A percentile compares a stretch with the other conserved stretches of the same genome.
Conservation (phyloP, 2,888 invertebrate genomes). For the Tetropium fuscum region DNA sequence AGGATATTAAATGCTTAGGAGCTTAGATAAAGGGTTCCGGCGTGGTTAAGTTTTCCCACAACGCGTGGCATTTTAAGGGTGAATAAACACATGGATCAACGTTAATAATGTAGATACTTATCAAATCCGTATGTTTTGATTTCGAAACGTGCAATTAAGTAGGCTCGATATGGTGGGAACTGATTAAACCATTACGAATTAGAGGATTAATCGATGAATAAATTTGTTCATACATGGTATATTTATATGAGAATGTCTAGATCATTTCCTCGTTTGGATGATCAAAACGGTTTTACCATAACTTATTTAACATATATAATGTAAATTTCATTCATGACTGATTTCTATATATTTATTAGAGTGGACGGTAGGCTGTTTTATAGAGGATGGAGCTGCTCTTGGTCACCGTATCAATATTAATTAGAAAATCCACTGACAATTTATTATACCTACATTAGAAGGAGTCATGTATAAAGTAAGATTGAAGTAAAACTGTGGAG, state of each 20-base stretch:
- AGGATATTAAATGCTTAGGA: slow-evolving; percentile 34
- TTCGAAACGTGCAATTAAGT: slow-evolving; percentile 38
- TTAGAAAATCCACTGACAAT: slow-evolving; percentile 11
- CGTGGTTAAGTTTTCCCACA: slow-evolving; percentile 44
- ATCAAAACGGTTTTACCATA: slow-evolving; percentile 29
- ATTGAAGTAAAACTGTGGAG: too few relatives aligned
- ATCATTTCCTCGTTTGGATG: slow-evolving; percentile 29
- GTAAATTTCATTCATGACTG: slow-evolving; percentile 28
- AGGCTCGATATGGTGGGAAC: slow-evolving; percentile 42
- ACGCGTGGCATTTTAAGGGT: slow-evolving; percentile 45
- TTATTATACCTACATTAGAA: too few relatives aligned
- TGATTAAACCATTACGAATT: slow-evolving; percentile 36
- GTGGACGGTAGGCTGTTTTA: slow-evolving; percentile 5
- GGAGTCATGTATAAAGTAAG: too few relatives aligned
- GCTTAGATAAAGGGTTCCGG: slow-evolving; percentile 43
- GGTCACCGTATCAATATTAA: neutral
- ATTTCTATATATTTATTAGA: slow-evolving; percentile 19
- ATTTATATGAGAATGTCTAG: slow-evolving; percentile 36
- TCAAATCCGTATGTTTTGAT: slow-evolving; percentile 43
- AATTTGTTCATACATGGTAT: slow-evolving; percentile 29
- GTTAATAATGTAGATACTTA: slow-evolving; percentile 40
- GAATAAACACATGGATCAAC: slow-evolving; percentile 34
- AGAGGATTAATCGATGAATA: slow-evolving; percentile 33
- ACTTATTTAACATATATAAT: slow-evolving; percentile 31
- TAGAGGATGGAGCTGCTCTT: neutral